Evolutionary conservation across 2,888 invertebrate species (phyloP).

Genomic region (Drosophila longiperda): DNA sequence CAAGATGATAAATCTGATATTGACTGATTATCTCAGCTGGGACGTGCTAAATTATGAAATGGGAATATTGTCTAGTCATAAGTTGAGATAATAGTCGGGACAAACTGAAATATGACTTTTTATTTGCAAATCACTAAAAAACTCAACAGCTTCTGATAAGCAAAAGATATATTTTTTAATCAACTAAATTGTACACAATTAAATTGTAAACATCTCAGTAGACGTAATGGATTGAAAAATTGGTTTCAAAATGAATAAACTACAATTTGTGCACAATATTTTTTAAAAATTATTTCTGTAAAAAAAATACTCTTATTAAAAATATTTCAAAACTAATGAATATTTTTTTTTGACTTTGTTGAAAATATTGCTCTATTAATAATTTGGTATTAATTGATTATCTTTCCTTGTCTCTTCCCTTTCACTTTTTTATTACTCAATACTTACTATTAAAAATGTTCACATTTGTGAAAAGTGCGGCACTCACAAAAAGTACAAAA

Average conservation of each 20-base stretch:
- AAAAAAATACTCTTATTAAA: too few relatives aligned
- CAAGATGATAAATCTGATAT: background rate
- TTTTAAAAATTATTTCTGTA: too few relatives aligned
- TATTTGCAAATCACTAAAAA: slow-evolving; percentile 20
- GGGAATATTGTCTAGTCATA: background rate
- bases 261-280: too few relatives aligned
- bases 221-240: background rate
- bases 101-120: background rate
- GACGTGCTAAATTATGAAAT: slow-evolving; percentile 16
- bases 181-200: background rate
- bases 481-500: background rate
- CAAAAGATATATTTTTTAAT: slow-evolving; percentile 11
- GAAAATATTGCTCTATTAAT: background rate
- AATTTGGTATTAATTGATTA: background rate
- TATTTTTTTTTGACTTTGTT: background rate
- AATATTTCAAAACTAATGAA: too few relatives aligned
- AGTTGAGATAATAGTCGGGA: slow-evolving; percentile 7
- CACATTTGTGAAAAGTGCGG: background rate
- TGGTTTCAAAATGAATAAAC: too few relatives aligned
- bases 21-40: background rate
- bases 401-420: background rate
- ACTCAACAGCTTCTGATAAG: slow-evolving; percentile 16
- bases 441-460: too few relatives aligned
- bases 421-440: background rate
- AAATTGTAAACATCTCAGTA: too few relatives aligned